Base-by-base conservation (phyloP, 2,797 vertebrate genomes). In the Catamblyrhynchus diadema region DNA sequence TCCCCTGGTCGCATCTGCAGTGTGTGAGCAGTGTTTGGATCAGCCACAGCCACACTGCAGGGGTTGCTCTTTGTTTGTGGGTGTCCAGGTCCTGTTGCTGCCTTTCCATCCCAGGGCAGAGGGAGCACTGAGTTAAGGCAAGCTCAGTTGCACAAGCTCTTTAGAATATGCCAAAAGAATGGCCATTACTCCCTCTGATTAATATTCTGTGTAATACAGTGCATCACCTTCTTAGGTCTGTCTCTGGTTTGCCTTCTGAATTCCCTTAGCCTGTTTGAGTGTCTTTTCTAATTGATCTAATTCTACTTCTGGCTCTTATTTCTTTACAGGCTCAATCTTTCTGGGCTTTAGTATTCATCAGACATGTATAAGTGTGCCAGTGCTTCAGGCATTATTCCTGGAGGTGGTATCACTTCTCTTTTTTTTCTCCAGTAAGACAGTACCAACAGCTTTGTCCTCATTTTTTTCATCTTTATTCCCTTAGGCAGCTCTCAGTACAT, bases 301-400 rank as follows among this genome's bases (percentile, higher is more conserved):
- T 90, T 87, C 65, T 72, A 6, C 27, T 84, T 82, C 80, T 83
- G 61, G 13, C 28, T 91, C 86, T 81, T 74, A 59, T 86, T 94
- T 90, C 60, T 44, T 67, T 86, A 78, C 23, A 78, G 39, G 59
- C 53, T 86, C 32, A 45, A 5, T 75, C 30, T 86, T 74, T 59
- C 50, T 32, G n/a, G 53, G 71, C 33, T 90, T 81, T 19, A 75
- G 66, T 61, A 91, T 92, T 95, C 88, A 79, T 56, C 91, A 90
- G 85, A 78, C 65, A 69, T 1, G 2, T 72, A 41, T 35, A 59
- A 86, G 54, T 69, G 39, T 94, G 85, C 82, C 80, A 86, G 59
- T 33, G 80, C 92, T 95, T 95, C 90, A 90, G 85, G 85, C 90
- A 51, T 81, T 86, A 86, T 81, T 94, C 80, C 82, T 94, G 80